Evolutionary conservation across 2,113 vertebrate species (phyloP), one percentile per base, ranked within the genome.

Genomic region (Cebus imitator): DNA sequence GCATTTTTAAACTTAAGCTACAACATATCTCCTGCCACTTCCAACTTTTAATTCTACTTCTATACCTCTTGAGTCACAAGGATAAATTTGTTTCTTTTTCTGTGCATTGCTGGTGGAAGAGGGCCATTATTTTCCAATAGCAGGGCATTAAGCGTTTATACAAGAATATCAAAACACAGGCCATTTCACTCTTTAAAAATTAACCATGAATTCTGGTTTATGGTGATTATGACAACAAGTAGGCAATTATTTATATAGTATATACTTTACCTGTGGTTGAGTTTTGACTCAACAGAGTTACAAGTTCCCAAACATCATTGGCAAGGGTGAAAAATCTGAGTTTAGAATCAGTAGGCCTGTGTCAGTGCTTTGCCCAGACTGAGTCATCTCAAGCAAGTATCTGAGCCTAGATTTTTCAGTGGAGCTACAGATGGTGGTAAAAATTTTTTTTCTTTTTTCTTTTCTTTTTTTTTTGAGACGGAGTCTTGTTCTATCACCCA

Each of bases 131-230:
- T 89, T 96, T 82, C 43, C 55, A 80, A 85, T 48, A 88, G 72
- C 3, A 81, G 76, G 30, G 25, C n/a, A 20, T 64, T 64, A 87
- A 61, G 66, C 3, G 27, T 70, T 88, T 70, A 27, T 85, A 84
- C 8, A 88, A 90, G 58, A 86, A 91, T 37, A 78, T 90, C 72
- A 87, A 95, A 88, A 87, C 50, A 68, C 9, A 90, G 75, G 35
- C 14, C 35, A 57, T 68, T 95, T 92, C 21, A 73, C 13, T 91
- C 17, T 48, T 35, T 84, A 76, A 93, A 88, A 92, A 73, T 81
- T 52, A 91, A 79, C 40, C 52, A 86, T 79, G 80, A 87, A 94
- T 45, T 52, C 95, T 76, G n/a, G 17, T 92, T 75, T 90, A 58
- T 84, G 27, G 58, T 94, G 80, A 87, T 40, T 16, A 90, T 50